Evolutionary conservation across 2,888 invertebrate genomes (phyloP).

Genomic region (Stenoptilia bipunctidactyla): DNA sequence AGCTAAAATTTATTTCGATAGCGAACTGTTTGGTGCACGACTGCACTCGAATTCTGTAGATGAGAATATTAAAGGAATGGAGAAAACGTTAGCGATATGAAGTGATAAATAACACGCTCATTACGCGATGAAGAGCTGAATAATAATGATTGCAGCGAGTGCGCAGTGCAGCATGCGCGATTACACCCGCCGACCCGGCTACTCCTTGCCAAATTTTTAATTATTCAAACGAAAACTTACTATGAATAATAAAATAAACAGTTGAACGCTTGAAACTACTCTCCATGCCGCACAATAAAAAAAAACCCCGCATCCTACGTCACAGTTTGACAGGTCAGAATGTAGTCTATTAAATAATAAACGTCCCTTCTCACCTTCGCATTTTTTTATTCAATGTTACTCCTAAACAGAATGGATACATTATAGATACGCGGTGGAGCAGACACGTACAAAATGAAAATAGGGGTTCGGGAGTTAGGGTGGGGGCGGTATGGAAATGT

Average conservation of each 20-base stretch:
- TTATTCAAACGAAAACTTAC: constrained; percentile 18
- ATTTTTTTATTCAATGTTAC: constrained; percentile 58
- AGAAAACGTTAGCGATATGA: constrained; percentile 1
- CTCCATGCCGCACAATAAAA: constrained; percentile 19
- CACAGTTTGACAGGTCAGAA: constrained; percentile 42
- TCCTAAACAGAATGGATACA: constrained; percentile 61
- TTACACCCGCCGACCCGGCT: not conserved
- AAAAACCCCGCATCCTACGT: constrained; percentile 25
- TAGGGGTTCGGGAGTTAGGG: constrained; percentile 46
- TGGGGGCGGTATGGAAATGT: constrained; percentile 81
- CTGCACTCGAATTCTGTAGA: not conserved
- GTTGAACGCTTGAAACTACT: not conserved
- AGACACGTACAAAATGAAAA: constrained; percentile 72
- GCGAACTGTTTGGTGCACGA: too few species aligned
- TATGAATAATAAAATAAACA: constrained; percentile 15
- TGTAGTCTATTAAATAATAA: constrained; percentile 53
- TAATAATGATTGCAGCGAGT: not conserved
- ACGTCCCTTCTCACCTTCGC: constrained; percentile 47
- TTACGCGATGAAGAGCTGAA: constrained; percentile 1
- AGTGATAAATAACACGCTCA: constrained; percentile 1
- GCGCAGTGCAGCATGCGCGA: not conserved
- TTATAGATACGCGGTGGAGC: constrained; percentile 62
- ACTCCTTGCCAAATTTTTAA: constrained; percentile 18
- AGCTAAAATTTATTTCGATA: too few species aligned
- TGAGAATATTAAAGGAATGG: not conserved